Conservation (phyloP, 1,140 invertebrate species). For the Vollenhovia emeryi region DNA sequence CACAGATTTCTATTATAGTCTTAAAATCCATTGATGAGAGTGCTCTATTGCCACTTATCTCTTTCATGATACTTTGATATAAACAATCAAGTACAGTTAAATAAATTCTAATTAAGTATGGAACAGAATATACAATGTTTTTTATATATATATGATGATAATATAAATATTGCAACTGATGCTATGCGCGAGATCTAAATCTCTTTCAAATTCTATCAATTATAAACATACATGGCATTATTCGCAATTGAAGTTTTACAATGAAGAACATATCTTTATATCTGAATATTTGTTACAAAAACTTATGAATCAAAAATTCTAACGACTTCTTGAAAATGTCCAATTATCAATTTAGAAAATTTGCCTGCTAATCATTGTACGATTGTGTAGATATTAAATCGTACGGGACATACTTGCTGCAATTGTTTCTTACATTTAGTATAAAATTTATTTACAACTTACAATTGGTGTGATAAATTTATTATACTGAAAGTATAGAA, state of each 20-base stretch:
- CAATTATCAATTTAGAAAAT: not conserved
- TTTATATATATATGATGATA: not conserved
- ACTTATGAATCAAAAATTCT: not conserved
- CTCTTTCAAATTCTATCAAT: not conserved
- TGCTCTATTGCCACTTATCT: constrained; percentile 57
- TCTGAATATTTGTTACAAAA: constrained; percentile 6
- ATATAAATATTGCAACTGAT: constrained; percentile 23
- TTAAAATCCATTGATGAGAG: not conserved
- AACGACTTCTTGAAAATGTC: not conserved
- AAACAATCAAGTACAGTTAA: not conserved
- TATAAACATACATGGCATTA: constrained; percentile 10
- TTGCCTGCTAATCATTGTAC: constrained; percentile 2
- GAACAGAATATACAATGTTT: not conserved
- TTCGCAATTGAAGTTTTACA: constrained; percentile 14
- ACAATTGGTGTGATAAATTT: not conserved
- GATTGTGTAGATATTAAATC: not conserved
- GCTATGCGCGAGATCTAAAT: not conserved
- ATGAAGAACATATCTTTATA: constrained; percentile 11
- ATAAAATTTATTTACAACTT: not conserved
- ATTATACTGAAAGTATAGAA: not conserved
- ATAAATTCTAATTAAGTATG: not conserved
- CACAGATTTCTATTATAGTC: not conserved
- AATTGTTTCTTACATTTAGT: not conserved
- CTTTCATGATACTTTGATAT: not conserved
- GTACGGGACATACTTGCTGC: not conserved